A percentile compares a stretch with the other conserved stretches of the same genome.
These are phyloP conservation scores for Crax fasciolata DNA, from an alignment of 2,797 vertebrate genomes.

Conservation along the genomic window DNA sequence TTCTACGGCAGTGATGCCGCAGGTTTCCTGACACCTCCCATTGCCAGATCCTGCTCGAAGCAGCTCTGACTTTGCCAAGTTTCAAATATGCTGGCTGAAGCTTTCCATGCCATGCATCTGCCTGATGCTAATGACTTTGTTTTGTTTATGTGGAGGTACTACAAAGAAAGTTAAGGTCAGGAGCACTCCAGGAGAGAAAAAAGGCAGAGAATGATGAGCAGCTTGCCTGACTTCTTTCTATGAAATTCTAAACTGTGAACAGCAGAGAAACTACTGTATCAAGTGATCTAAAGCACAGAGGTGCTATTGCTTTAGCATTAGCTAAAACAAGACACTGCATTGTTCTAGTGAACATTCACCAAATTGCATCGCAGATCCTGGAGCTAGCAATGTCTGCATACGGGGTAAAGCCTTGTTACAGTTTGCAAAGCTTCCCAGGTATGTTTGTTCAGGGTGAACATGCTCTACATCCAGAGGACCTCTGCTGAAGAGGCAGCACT, in stretches of 20 bases:
- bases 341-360: neutral
- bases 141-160: neutral
- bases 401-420: neutral
- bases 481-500: neutral
- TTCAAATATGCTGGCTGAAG: slow-evolving; percentile 1
- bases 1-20: neutral
- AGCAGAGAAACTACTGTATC: neutral
- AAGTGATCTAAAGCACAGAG: neutral
- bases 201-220: neutral
- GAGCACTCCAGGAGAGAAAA: neutral
- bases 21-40: slow-evolving; percentile 2
- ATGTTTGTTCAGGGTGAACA: neutral
- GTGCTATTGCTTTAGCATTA: neutral
- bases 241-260: neutral
- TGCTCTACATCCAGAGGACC: neutral
- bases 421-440: neutral
- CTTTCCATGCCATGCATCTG: neutral
- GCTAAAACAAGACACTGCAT: neutral
- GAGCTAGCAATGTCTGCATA: neutral
- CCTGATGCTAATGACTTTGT: neutral
- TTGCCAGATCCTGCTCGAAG: neutral
- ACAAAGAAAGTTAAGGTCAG: neutral
- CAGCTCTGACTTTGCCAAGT: slow-evolving; percentile 21
- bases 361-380: neutral
- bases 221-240: neutral